Evolutionary conservation across 1,140 invertebrate genomes (phyloP), one percentile per base, ranked within the genome.

Genomic region (Cryptotermes secundus): DNA sequence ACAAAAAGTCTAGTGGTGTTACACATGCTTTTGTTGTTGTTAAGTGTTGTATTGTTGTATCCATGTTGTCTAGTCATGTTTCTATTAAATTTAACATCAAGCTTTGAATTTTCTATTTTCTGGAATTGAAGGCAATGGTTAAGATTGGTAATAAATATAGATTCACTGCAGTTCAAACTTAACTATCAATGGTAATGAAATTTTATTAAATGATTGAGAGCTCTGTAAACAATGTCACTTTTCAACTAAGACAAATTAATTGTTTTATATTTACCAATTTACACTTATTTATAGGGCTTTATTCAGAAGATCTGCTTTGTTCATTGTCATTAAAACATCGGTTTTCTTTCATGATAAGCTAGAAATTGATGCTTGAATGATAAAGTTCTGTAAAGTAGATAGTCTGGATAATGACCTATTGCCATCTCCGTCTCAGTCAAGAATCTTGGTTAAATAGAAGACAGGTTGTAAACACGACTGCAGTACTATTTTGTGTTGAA

Each of bases 1-100:
- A 72, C 45, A 72, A 12, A 72, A 7, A 6, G 14, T 72, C 26
- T 72, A 31, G 59, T 72, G 59, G n/a, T 72, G 59, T 31, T 72
- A 72, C n/a, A 72, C 59, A 72, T 72, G 59, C 59, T 72, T 59
- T 72, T 31, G n/a, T 31, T 72, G 59, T 72, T 72, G 59, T 72
- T 72, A n/a, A 72, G n/a, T 72, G 59, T 72, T 72, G 59, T 72
- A 9, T 26, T n/a, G 31, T 72, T 31, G n/a, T 72, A 72, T 72
- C 14, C 9, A 16, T 31, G 26, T 72, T 72, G 59, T 72, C 26
- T 31, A 10, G 59, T 72, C n/a, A 31, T 72, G 12, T 72, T 72
- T 72, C n/a, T 72, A 31, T 72, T 31, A 6, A 72, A 72, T 3
- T 49, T 49, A 72, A 31, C 16, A 72, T 72, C n/a, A 72, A n/a